Base-by-base conservation (phyloP, 1,140 invertebrate species). In the Drosophila ficusphila region DNA sequence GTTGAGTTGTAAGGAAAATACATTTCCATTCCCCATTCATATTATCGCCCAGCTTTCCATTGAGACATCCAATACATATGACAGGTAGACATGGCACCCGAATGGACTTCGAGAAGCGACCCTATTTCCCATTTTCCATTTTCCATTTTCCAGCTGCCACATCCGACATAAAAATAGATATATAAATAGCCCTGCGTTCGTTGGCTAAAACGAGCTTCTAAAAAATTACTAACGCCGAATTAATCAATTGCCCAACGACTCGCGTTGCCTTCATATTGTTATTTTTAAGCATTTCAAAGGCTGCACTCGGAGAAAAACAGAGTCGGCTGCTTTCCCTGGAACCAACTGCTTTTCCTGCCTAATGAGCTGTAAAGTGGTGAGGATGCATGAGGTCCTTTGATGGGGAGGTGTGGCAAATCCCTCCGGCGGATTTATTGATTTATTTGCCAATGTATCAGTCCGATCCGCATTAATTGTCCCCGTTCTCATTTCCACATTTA, bases 281-380 rank as follows among this genome's bases (percentile, higher is more conserved):
- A 86, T 85, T 86, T 85, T 85, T 88, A 85, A 88, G 71, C 76
- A 73, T 77, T 81, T 73, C 78, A 77, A 77, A 81, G 81, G 54
- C 69, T 53, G 46, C 56, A 51, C 41, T 41, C 47, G 70, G 25
- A 72, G 64, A 49, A 54, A 51, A 38, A 57, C 42, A 52, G 18
- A 31, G 46, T 34, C 41, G 38, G 29, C 34, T 31, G 42, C n/a
- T 16, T 36, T 61, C 44, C 36, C 12, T 3, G 42, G 38, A 48
- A 49, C 62, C 25, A 39, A 62, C 57, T 42, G 58, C 57, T 60
- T 56, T 48, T 42, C 38, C 38, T 61, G 71, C 44, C 79, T 85
- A 85, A 85, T 85, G 81, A 86, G 79, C 52, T 79, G 79, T 81
- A 46, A 85, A 86, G 81, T 86, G 81, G 76, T 85, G 79, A 86